Evolutionary conservation across 2,888 invertebrate genomes (phyloP).

Genomic region (Agonopterix arenella): DNA sequence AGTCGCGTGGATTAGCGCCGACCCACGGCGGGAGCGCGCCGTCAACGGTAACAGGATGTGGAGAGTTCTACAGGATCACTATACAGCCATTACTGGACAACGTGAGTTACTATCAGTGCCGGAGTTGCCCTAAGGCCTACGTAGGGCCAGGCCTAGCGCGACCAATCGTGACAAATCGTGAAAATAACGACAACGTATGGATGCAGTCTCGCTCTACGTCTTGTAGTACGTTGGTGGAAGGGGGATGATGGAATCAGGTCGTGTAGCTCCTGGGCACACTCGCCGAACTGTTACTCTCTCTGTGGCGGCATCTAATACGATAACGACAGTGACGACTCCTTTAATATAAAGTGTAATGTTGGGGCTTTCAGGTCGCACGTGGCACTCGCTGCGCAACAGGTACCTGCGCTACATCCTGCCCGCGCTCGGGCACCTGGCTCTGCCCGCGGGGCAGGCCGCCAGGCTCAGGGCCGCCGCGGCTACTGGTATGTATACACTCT

Average conservation of each 20-base stretch:
- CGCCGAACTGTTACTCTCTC: too few species aligned
- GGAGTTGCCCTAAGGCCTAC: too few species aligned
- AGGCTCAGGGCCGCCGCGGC: conserved; percentile 36
- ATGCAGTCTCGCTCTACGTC: too few species aligned
- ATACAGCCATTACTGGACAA: conserved; percentile 26
- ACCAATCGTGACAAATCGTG: too few species aligned
- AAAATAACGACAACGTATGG: too few species aligned
- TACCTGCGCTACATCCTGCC: conserved; percentile 64
- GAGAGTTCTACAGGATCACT: conserved; percentile 37
- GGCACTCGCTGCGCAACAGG: conserved; percentile 67
- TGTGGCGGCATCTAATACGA: too few species aligned
- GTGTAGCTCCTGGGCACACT: too few species aligned
- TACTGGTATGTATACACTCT: conserved; percentile 23
- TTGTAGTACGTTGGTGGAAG: too few species aligned
- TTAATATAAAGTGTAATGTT: neutral
- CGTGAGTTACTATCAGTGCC: too few species aligned
- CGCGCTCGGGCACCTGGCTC: conserved; percentile 32
- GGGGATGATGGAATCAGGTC: too few species aligned
- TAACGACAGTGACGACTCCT: too few species aligned
- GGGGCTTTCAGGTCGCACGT: conserved; percentile 38
- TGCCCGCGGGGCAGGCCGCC: conserved; percentile 26
- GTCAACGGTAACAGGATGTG: conserved; percentile 63
- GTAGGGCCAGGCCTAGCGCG: too few species aligned
- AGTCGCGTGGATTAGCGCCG: conserved; percentile 39
- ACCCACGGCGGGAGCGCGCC: conserved; percentile 27